Conservation (phyloP, 2,113 vertebrate genomes). For the Mirounga angustirostris region DNA sequence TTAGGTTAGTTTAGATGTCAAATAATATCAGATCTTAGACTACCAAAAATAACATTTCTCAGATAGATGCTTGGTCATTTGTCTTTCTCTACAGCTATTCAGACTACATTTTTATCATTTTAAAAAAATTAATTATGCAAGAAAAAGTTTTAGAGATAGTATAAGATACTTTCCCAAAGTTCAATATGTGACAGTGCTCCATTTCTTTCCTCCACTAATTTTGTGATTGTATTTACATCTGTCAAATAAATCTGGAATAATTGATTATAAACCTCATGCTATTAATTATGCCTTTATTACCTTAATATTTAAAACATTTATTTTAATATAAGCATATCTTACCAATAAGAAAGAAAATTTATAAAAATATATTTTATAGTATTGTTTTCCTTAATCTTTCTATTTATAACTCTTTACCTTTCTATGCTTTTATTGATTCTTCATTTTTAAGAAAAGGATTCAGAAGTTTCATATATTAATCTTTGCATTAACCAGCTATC, state of each 20-base stretch:
- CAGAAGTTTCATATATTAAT: neutral
- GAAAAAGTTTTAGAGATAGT: neutral
- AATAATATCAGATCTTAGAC: neutral
- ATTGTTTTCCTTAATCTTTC: neutral
- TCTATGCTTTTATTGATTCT: neutral
- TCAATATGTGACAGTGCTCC: neutral
- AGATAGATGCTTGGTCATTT: neutral
- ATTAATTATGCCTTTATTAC: neutral
- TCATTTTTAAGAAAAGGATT: neutral
- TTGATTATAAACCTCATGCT: neutral
- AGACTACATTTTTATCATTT: neutral
- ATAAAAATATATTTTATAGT: neutral
- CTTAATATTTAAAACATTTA: neutral
- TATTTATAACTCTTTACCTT: neutral
- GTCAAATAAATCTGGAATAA: neutral
- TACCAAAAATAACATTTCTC: neutral
- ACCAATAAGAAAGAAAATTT: neutral
- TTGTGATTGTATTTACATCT: neutral
- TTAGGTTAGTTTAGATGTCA: slow-evolving; percentile 11
- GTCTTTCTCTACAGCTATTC: neutral
- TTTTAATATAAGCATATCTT: slow-evolving; percentile 24
- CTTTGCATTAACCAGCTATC: neutral
- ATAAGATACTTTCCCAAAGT: neutral
- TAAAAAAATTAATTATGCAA: neutral
- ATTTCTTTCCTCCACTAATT: slow-evolving; percentile 25